Evolutionary conservation across 2,797 vertebrate species (phyloP).

Genomic region (Linurgus olivaceus): DNA sequence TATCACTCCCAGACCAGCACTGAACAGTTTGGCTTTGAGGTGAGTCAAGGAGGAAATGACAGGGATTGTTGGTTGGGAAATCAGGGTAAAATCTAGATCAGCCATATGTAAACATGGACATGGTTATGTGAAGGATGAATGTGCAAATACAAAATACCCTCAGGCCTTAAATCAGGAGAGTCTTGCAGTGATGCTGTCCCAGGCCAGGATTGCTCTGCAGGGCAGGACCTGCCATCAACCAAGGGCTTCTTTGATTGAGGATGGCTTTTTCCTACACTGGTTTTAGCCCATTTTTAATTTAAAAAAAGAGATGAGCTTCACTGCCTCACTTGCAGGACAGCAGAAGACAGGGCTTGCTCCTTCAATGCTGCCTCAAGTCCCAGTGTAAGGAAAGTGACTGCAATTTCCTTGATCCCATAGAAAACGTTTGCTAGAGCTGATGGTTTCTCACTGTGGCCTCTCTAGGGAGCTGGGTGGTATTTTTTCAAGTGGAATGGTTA

Average conservation of each 20-base stretch:
- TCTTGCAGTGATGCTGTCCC: neutral
- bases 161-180: neutral
- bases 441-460: neutral
- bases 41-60: neutral
- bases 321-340: neutral
- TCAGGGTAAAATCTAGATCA: neutral
- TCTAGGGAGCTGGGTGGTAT: neutral
- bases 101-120: rapidly evolving
- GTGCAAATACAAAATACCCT: neutral
- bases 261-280: neutral
- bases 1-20: neutral
- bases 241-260: neutral
- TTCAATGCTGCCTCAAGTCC: neutral
- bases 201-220: neutral
- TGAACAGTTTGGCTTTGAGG: neutral
- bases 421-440: neutral
- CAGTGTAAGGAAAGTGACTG: neutral
- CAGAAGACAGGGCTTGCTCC: neutral
- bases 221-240: neutral
- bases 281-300: neutral
- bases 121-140: neutral
- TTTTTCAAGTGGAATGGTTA: neutral
- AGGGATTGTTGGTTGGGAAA: neutral
- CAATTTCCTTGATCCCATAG: neutral
- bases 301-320: neutral